Percentiles rank a stretch among this genome's conserved stretches.
These are phyloP conservation scores for Steatocranus sp. DNA, from an alignment of 2,797 vertebrate species.

Conservation along the genomic window DNA sequence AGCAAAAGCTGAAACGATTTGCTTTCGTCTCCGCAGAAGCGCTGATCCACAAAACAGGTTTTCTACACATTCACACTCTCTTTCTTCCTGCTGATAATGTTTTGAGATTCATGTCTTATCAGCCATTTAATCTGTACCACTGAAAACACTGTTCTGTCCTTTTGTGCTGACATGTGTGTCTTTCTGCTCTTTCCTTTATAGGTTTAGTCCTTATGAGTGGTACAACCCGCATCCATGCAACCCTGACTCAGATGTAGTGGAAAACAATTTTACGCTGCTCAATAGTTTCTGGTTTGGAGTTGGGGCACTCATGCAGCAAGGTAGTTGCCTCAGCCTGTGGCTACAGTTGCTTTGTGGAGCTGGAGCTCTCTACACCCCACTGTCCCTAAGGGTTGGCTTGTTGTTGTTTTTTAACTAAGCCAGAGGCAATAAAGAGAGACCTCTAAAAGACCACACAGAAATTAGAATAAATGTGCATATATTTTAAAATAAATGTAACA, in stretches of 20 bases:
- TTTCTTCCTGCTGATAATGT: background rate
- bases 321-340: constrained; percentile 93
- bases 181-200: constrained; percentile 75
- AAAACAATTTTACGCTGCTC: constrained; percentile 99
- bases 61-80: constrained; percentile 5
- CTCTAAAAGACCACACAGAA: constrained; percentile 73
- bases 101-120: constrained; percentile 16
- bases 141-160: background rate
- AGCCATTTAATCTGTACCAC: constrained; percentile 16
- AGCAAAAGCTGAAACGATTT: constrained; percentile 55
- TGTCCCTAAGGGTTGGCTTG: constrained; percentile 71
- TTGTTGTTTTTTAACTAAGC: constrained; percentile 65
- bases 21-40: constrained; percentile 27
- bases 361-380: constrained; percentile 81
- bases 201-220: constrained; percentile 99
- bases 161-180: constrained; percentile 40
- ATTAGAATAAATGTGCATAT: constrained; percentile 13
- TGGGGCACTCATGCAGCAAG: constrained; percentile 99
- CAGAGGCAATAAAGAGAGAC: constrained; percentile 79
- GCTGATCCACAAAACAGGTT: background rate
- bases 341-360: constrained; percentile 68
- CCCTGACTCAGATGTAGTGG: constrained; percentile 98
- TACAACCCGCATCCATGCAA: constrained; percentile 99
- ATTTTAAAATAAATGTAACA: background rate
- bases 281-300: constrained; percentile 99